Evolutionary conservation across 1,140 invertebrate genomes (phyloP).

Genomic region (Drosophila santomea): DNA sequence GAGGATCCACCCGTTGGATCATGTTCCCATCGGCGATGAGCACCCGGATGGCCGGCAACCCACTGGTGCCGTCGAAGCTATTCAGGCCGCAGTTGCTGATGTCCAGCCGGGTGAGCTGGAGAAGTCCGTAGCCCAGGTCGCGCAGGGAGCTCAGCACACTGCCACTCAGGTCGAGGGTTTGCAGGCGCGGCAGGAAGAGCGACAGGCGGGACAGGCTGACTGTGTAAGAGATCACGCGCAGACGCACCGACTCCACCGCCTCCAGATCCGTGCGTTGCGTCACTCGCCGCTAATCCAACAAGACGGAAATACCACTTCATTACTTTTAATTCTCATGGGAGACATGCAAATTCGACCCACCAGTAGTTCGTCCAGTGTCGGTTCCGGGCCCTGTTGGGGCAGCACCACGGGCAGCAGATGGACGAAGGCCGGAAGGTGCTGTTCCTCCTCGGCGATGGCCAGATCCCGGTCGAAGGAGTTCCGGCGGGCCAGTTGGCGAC

Average conservation of each 20-base stretch:
- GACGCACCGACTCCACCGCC: conserved; percentile 86
- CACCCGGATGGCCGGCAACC: conserved; percentile 86
- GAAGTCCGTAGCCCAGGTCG: conserved; percentile 88
- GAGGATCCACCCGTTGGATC: conserved; percentile 86
- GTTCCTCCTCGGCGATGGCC: conserved; percentile 61
- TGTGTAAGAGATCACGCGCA: conserved; percentile 87
- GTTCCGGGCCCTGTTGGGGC: conserved; percentile 85
- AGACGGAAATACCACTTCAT: neutral
- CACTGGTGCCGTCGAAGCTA: conserved; percentile 88
- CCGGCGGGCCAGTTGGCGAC: conserved; percentile 43
- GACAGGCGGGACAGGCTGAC: conserved; percentile 87
- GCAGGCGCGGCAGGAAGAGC: conserved; percentile 87
- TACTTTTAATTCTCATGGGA: too few relatives aligned
- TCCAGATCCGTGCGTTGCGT: conserved; percentile 86
- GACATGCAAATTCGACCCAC: conserved; percentile 73
- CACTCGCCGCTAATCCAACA: conserved; percentile 62
- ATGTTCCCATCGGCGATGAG: conserved; percentile 88
- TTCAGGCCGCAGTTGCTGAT: conserved; percentile 88
- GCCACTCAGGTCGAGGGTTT: conserved; percentile 87
- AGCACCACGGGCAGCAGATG: conserved; percentile 86
- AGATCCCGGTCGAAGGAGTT: conserved; percentile 76
- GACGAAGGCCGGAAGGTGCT: conserved; percentile 74
- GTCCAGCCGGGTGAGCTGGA: conserved; percentile 87
- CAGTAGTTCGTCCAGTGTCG: conserved; percentile 87
- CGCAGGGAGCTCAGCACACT: conserved; percentile 88